phyloP scores from a whole-genome alignment of 2,113 vertebrate species.

The Caretta caretta region DNA sequence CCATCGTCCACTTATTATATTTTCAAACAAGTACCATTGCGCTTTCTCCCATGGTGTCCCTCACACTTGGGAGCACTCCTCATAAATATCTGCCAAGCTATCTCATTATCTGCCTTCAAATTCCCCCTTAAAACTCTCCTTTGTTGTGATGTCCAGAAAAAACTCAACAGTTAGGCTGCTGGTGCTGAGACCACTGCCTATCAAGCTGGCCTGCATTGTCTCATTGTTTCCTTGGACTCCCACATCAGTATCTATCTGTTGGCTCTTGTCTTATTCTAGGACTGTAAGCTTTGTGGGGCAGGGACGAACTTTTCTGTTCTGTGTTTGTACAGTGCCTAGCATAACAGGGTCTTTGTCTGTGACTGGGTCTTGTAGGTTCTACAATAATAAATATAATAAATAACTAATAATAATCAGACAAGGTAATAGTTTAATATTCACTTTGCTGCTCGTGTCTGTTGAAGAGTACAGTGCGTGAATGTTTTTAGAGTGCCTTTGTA shows the following conservation, averaged over 20 bases:
- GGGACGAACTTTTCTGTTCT: not conserved
- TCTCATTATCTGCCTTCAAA: not conserved
- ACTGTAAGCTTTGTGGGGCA: not conserved
- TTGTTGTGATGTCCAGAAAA: not conserved
- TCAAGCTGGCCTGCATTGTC: not conserved
- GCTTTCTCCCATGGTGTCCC: not conserved
- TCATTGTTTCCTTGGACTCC: not conserved
- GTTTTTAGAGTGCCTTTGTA: not conserved
- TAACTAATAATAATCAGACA: not conserved
- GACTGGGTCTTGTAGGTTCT: not conserved
- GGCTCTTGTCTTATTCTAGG: not conserved
- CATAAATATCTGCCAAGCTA: not conserved
- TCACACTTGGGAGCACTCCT: not conserved
- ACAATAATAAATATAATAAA: not conserved
- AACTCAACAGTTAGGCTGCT: not conserved
- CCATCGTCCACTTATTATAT: not conserved
- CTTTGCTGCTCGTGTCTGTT: not conserved
- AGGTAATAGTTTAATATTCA: not conserved
- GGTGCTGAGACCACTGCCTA: not conserved
- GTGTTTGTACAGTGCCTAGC: not conserved
- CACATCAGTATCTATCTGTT: not conserved
- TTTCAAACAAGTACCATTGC: not conserved
- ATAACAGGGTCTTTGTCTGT: not conserved
- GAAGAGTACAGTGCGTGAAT: not conserved
- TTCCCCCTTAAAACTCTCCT: not conserved